phyloP scores from a whole-genome alignment of 2,797 vertebrate genomes.

The Cephalopachus bancanus region DNA sequence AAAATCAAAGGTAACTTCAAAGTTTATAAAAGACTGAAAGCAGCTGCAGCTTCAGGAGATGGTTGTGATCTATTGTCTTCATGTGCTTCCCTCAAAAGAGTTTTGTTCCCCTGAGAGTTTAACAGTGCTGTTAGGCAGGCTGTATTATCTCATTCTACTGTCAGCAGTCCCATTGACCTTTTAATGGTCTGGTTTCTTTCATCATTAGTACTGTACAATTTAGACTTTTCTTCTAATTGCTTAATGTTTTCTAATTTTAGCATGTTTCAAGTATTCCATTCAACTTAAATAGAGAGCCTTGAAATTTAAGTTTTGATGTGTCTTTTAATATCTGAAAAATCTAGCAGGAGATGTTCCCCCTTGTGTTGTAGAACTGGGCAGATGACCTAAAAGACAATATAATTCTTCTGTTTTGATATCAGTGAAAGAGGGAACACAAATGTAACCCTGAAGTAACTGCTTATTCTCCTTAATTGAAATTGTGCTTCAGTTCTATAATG shows the following conservation, averaged over 20 bases:
- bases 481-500: not conserved
- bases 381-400: not conserved
- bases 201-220: not conserved
- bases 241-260: conserved; percentile 57
- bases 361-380: not conserved
- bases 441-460: not conserved
- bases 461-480: conserved; percentile 21
- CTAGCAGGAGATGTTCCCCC: not conserved
- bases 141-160: conserved; percentile 1
- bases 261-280: conserved; percentile 38
- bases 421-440: not conserved
- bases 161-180: not conserved
- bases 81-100: not conserved
- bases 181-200: conserved; percentile 25
- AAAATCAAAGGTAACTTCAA: conserved; percentile 67
- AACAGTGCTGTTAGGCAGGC: not conserved
- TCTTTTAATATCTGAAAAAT: not conserved
- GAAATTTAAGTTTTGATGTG: not conserved
- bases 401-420: not conserved
- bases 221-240: conserved; percentile 38
- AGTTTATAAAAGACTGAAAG: conserved; percentile 36
- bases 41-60: conserved; percentile 16
- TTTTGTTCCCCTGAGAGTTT: not conserved
- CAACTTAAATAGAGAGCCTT: conserved; percentile 15
- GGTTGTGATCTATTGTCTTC: conserved; percentile 47